Conservation (phyloP, 2,113 vertebrate species). For the Sturnus vulgaris region DNA sequence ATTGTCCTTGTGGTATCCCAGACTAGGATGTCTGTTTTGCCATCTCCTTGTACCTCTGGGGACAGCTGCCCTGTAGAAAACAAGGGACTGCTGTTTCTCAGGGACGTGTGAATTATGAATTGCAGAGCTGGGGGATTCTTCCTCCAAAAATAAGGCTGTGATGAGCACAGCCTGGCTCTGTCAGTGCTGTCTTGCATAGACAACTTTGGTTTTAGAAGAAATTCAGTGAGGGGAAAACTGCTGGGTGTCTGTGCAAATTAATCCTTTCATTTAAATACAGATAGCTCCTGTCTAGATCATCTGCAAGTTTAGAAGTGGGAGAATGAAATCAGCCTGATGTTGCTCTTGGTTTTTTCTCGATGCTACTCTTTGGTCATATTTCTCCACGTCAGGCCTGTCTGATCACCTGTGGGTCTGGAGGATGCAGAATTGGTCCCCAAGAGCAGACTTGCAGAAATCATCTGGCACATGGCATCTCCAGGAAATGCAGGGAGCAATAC, state of each 20-base stretch:
- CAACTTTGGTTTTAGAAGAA: not conserved
- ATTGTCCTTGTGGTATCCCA: not conserved
- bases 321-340: not conserved
- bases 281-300: not conserved
- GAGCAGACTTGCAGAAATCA: not conserved
- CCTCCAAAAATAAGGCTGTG: not conserved
- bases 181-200: not conserved
- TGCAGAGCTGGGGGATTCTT: not conserved
- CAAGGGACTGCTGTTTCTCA: not conserved
- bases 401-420: not conserved
- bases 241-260: not conserved
- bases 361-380: not conserved
- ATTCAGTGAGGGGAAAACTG: not conserved
- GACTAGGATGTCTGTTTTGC: not conserved
- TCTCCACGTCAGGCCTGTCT: accelerated
- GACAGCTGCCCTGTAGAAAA: not conserved
- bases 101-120: not conserved
- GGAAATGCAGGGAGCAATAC: not conserved
- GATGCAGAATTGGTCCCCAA: not conserved
- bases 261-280: not conserved
- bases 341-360: not conserved
- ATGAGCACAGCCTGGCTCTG: not conserved
- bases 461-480: not conserved
- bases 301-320: not conserved
- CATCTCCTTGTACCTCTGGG: not conserved